Conservation (phyloP, 2,888 invertebrate genomes). For the Heliconius ethilla region DNA sequence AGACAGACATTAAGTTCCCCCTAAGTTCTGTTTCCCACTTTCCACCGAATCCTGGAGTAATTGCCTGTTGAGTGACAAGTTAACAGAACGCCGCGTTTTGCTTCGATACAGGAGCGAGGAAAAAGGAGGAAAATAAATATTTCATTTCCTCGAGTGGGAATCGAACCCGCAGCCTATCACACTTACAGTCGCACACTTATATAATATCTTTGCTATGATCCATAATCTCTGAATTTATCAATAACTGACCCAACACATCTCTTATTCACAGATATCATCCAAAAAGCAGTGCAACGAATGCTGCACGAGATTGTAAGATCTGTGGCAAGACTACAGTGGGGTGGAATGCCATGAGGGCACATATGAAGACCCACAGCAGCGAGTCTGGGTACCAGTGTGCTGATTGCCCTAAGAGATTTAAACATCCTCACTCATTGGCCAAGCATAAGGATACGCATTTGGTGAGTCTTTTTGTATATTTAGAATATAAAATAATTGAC, state of each 20-base stretch:
- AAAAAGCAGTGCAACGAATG: constrained; percentile 38
- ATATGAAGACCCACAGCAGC: constrained; percentile 60
- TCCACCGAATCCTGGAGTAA: too few relatives aligned
- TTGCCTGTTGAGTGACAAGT: too few relatives aligned
- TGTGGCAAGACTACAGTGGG: constrained; percentile 57
- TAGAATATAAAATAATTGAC: neutral
- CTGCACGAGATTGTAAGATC: constrained; percentile 61
- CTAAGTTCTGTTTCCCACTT: too few relatives aligned
- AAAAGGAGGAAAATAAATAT: too few relatives aligned
- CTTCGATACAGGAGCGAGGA: too few relatives aligned
- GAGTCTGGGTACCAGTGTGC: constrained; percentile 63
- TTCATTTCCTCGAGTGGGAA: too few relatives aligned
- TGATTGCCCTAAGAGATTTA: constrained; percentile 72
- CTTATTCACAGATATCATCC: constrained; percentile 58
- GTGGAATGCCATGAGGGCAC: constrained; percentile 56
- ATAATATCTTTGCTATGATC: neutral
- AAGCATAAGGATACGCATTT: constrained; percentile 73
- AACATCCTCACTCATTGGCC: constrained; percentile 71
- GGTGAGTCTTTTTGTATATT: constrained; percentile 51
- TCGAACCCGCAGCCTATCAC: too few relatives aligned
- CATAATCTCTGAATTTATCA: neutral
- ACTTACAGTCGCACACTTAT: too few relatives aligned
- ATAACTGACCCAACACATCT: neutral
- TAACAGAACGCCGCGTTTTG: too few relatives aligned
- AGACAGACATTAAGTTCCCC: too few relatives aligned